Conservation (phyloP, 2,797 vertebrate species). For the Carapus acus region DNA sequence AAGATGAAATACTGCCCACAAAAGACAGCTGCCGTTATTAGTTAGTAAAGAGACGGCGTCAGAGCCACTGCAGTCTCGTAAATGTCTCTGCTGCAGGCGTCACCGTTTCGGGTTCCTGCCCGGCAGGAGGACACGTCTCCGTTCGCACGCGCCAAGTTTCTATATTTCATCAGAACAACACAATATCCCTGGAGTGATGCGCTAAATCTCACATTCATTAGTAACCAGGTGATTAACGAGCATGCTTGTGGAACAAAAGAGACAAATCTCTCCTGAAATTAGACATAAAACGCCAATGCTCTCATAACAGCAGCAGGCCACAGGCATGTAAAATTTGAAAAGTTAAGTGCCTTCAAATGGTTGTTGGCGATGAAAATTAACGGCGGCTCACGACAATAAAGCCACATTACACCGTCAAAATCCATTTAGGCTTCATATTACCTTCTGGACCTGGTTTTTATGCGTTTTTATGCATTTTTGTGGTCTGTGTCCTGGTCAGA, state of each 20-base stretch:
- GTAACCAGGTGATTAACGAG: conserved; percentile 22
- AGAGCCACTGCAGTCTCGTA: conserved; percentile 47
- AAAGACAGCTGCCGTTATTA: conserved; percentile 36
- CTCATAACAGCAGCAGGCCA: conserved; percentile 13
- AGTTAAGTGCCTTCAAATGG: conserved; percentile 46
- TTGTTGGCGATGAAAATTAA: conserved; percentile 57
- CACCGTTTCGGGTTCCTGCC: too few species aligned
- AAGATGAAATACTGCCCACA: conserved; percentile 46
- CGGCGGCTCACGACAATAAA: conserved; percentile 50
- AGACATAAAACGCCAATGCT: conserved; percentile 6
- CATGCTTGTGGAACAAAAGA: conserved; percentile 12
- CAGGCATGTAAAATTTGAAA: conserved; percentile 39
- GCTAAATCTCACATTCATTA: conserved; percentile 22
- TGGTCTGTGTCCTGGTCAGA: conserved; percentile 28
- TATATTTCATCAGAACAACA: neutral
- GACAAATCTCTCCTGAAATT: conserved; percentile 22
- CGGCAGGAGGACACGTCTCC: neutral
- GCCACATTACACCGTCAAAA: conserved; percentile 48
- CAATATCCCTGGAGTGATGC: conserved; percentile 3
- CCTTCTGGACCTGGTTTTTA: conserved; percentile 41
- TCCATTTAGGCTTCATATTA: conserved; percentile 42
- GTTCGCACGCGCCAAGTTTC: neutral
- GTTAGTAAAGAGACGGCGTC: conserved; percentile 49
- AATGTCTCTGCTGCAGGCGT: conserved; percentile 39
- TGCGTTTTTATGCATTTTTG: conserved; percentile 47